Evolutionary conservation across 2,888 invertebrate species (phyloP), one percentile per base, ranked within the genome.

Genomic region (Allolobophora icterica): DNA sequence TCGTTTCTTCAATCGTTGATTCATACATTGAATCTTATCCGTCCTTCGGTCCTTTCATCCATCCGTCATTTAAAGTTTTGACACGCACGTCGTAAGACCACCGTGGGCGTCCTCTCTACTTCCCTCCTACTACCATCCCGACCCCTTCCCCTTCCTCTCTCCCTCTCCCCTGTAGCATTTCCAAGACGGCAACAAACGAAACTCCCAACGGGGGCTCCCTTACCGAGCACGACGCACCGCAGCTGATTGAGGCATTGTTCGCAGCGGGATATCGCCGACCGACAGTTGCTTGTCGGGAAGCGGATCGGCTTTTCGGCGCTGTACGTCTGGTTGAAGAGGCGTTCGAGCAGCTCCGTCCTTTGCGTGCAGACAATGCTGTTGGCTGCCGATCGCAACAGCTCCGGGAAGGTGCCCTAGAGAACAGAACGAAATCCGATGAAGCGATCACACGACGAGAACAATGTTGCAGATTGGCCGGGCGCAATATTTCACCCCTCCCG

Each of bases 281-380:
- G 89, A 92, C 95, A 95, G 42, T 93, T 92, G 33, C 92, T 89
- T 19, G 94, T 92, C 0, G 94, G 94, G 91, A 94, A 94, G 90
- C 92, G 93, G 52, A 94, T 93, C 52, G 93, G 92, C 35, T 93
- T 92, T 30, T 94, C 93, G 5, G 93, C 92, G 15, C 93, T 93
- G 38, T 93, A 93, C 38, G 93, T 91, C 91, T 93, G 92, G 52
- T 93, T 93, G 93, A 95, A 95, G 19, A 94, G 93, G 13, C 93
- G 92, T 34, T 92, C 92, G 52, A 94, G 92, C 24, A 95, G 92
- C 0, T 92, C 93, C 30, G 94, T 94, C 42, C 94, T 93, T 21
- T 94, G 94, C 1, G 94, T 92, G 91, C 95, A 95, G 17, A 94
- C 93, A 42, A 95, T 93, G 87, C 93, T 94, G 93, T 95, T 95